Evolutionary conservation across 2,888 invertebrate species (phyloP).

Genomic region (Drosophila gaucha): DNA sequence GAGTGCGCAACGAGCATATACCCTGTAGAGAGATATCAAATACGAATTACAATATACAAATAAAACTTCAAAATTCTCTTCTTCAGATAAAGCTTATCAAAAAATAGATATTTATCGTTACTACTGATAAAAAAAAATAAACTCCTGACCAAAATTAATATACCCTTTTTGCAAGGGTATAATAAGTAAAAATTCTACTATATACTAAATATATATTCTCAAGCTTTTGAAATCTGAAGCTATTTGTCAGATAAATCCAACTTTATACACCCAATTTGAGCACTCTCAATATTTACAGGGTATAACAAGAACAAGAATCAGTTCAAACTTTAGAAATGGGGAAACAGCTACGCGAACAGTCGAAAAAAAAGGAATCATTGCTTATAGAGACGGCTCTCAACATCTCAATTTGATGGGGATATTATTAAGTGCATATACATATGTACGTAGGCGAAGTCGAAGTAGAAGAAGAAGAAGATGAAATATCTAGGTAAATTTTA

Average conservation of each 20-base stretch:
- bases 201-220: too few species aligned
- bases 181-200: too few species aligned
- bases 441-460: conserved; percentile 18
- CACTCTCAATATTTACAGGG: conserved; percentile 1
- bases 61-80: too few species aligned
- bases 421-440: conserved; percentile 58
- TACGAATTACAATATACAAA: too few species aligned
- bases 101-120: too few species aligned
- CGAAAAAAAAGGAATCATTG: conserved; percentile 39
- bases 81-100: too few species aligned
- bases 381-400: conserved; percentile 25
- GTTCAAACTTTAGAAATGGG: conserved; percentile 11
- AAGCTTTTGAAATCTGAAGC: too few species aligned
- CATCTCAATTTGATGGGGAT: conserved; percentile 58
- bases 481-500: conserved; percentile 65
- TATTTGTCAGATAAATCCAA: too few species aligned
- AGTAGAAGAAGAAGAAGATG: not conserved
- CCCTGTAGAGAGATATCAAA: not conserved
- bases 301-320: not conserved
- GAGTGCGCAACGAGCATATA: not conserved
- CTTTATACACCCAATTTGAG: too few species aligned
- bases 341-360: conserved; percentile 12
- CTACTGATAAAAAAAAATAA: too few species aligned
- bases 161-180: too few species aligned
- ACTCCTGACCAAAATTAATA: too few species aligned